phyloP scores from a whole-genome alignment of 2,113 vertebrate genomes.

The Peromyscus maniculatus region DNA sequence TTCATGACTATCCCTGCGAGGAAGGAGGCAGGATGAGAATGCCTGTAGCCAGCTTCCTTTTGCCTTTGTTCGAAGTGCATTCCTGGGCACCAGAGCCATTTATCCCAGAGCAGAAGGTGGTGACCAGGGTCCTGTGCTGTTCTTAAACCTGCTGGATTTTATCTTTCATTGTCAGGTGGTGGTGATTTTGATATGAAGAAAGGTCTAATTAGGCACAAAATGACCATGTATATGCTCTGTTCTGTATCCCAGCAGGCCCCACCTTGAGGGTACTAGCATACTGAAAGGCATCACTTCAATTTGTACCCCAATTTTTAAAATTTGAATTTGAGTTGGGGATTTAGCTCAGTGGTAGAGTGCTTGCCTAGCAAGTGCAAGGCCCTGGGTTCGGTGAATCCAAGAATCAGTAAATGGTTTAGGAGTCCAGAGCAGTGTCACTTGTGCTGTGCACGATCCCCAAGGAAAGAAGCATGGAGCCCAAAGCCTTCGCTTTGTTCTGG shows the following conservation, averaged over 20 bases:
- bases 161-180: not conserved
- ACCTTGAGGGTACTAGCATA: not conserved
- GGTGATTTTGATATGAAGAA: not conserved
- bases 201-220: not conserved
- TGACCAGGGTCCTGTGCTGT: not conserved
- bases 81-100: not conserved
- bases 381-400: not conserved
- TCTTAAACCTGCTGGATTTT: not conserved
- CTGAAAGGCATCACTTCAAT: not conserved
- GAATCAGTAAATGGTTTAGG: not conserved
- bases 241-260: not conserved
- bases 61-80: not conserved
- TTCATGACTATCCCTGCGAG: not conserved
- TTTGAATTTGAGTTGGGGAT: not conserved
- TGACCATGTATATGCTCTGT: not conserved
- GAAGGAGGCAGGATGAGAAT: not conserved
- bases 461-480: not conserved
- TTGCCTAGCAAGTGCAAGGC: too few relatives aligned
- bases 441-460: not conserved
- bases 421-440: not conserved
- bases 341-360: too few relatives aligned
- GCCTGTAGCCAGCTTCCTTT: not conserved
- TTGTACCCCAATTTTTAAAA: not conserved
- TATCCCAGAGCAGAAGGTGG: not conserved
- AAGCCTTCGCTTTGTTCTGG: not conserved